Evolutionary conservation across 2,888 invertebrate genomes (phyloP), one percentile per base, ranked within the genome.

Genomic region (Acheta domesticus): DNA sequence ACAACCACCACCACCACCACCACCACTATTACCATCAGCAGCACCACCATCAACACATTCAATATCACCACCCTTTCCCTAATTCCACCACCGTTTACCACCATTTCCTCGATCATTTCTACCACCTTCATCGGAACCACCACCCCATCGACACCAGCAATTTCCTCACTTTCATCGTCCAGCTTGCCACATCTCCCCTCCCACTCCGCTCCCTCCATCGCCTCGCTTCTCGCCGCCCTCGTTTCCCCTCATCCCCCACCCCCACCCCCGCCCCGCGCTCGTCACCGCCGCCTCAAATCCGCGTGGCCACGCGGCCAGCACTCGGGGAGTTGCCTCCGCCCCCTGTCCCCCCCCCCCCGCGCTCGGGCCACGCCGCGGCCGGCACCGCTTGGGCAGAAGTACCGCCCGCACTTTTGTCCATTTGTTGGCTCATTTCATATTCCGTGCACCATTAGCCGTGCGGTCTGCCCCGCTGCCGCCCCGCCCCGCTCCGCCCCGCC

Each of bases 351-450:
- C 62, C 11, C 0, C 62, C 62, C 62, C n/a, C 62, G 2, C 62
- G n/a, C 62, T 12, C 11, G 11, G 62, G n/a, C 62, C 14, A n/a
- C n/a, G n/a, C 2, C 62, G 12, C 12, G 11, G 12, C 12, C 62
- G 12, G 62, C n/a, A n/a, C 62, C 62, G 62, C 62, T 62, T 62
- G 62, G 62, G n/a, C 62, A 62, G 62, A 62, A 62, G 62, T 62
- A 62, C 62, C 62, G 19, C 48, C 36, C 49, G 49, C 48, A 76
- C 76, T 76, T 76, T 76, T 76, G 48, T n/a, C 76, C 76, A 76
- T 76, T 76, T 76, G 76, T 76, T 76, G 76, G 76, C n/a, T 76
- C 76, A 76, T 76, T 76, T 76, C 23, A 76, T 76, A 76, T 76
- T 36, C 76, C 76, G 76, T n/a, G 48, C 48, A n/a, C 76, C 76